phyloP scores from a whole-genome alignment of 2,797 vertebrate genomes.

The Eremophila alpestris region DNA sequence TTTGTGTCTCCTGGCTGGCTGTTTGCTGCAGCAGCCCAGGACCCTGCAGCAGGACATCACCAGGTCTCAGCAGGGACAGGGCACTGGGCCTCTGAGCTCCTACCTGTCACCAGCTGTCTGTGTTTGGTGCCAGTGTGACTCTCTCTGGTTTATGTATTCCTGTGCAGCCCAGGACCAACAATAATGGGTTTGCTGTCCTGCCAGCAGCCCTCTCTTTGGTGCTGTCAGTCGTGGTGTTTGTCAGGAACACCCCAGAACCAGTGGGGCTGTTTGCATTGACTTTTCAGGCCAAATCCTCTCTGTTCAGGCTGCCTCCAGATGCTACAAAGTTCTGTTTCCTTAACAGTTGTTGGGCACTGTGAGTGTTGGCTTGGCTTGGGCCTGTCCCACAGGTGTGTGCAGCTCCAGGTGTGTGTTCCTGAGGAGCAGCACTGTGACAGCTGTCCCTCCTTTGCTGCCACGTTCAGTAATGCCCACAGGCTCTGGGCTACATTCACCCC shows the following conservation, averaged over 20 bases:
- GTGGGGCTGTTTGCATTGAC: background rate
- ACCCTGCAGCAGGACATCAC: accelerated
- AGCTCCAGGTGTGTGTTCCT: background rate
- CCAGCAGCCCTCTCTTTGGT: background rate
- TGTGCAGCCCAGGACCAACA: background rate
- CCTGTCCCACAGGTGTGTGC: accelerated
- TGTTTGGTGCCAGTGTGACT: background rate
- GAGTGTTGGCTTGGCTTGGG: background rate
- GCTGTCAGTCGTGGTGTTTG: accelerated
- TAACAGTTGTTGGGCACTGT: background rate
- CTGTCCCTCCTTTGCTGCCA: background rate
- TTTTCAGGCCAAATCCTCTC: background rate
- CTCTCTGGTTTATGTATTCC: background rate
- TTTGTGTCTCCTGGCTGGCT: background rate
- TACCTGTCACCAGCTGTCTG: background rate
- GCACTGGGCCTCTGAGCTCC: background rate
- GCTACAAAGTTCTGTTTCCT: background rate
- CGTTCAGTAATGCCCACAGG: accelerated
- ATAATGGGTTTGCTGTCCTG: background rate
- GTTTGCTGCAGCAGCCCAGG: background rate
- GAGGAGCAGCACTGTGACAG: background rate
- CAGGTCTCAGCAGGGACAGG: background rate
- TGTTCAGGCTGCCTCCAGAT: background rate
- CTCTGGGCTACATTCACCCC: background rate
- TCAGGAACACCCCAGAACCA: background rate